These are phyloP conservation scores for Caenorhabditis inopinata DNA, from an alignment of 1,140 invertebrate genomes.

Conservation along the genomic window DNA sequence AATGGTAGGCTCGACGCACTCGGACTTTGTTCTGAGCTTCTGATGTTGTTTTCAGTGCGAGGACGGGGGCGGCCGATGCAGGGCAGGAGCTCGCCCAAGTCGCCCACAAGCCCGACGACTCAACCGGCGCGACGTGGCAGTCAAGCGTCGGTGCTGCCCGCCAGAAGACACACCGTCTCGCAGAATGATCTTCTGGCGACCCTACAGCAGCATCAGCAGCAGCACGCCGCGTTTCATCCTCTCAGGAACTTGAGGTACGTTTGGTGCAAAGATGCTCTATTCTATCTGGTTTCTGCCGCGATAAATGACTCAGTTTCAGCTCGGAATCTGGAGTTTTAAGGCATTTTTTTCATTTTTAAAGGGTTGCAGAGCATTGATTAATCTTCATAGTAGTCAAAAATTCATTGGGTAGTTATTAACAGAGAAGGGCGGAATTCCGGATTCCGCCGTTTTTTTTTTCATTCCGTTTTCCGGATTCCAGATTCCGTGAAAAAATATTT, in stretches of 20 bases:
- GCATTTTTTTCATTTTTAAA: too few species aligned
- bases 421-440: too few species aligned
- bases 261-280: too few species aligned
- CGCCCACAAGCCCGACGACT: conserved; percentile 35
- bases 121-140: background rate
- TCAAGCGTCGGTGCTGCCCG: conserved; percentile 8
- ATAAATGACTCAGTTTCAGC: too few species aligned
- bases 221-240: conserved; percentile 1
- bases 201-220: conserved; percentile 10
- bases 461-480: too few species aligned
- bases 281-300: too few species aligned
- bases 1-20: conserved; percentile 36
- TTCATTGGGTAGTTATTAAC: too few species aligned
- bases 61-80: conserved; percentile 50
- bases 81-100: conserved; percentile 39
- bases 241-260: conserved; percentile 7
- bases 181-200: conserved; percentile 12
- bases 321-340: too few species aligned
- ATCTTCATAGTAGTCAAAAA: too few species aligned
- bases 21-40: background rate
- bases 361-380: too few species aligned
- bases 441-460: too few species aligned
- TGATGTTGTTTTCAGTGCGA: conserved; percentile 43
- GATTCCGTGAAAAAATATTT: too few species aligned
- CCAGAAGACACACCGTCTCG: background rate